phyloP scores from a whole-genome alignment of 2,797 vertebrate genomes.

The Coregonus sp. region DNA sequence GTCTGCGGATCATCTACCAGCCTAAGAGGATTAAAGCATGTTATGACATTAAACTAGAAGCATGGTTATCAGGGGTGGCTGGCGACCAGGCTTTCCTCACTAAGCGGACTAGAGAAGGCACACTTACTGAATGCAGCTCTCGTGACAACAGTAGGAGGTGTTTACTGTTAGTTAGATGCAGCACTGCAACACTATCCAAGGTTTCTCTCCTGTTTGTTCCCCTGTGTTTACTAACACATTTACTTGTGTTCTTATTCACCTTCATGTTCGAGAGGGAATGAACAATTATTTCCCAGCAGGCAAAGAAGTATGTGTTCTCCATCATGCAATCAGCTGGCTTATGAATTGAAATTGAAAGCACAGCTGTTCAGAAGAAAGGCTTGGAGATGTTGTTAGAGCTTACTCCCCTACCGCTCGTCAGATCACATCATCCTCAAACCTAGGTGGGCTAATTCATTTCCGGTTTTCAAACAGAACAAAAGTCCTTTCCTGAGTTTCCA shows the following conservation, averaged over 20 bases:
- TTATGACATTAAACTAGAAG: constrained; percentile 65
- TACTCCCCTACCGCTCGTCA: constrained; percentile 10
- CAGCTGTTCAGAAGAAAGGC: constrained; percentile 46
- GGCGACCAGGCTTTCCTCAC: constrained; percentile 19
- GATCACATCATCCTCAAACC: constrained; percentile 29
- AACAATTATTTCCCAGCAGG: background rate
- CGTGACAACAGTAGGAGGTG: background rate
- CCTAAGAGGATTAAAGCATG: constrained; percentile 68
- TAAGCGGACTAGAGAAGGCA: constrained; percentile 34
- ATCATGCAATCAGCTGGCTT: constrained; percentile 24
- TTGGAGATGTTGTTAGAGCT: constrained; percentile 19
- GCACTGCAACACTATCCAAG: constrained; percentile 15
- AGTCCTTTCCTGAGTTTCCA: too few relatives aligned
- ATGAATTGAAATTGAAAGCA: constrained; percentile 48
- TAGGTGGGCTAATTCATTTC: constrained; percentile 39
- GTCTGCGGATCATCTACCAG: constrained; percentile 63
- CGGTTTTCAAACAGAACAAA: background rate
- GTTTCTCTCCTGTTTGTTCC: constrained; percentile 10
- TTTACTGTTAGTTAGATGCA: background rate
- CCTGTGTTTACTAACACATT: constrained; percentile 11
- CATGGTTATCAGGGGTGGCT: constrained; percentile 47
- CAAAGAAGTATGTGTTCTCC: constrained; percentile 17
- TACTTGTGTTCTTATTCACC: constrained; percentile 33
- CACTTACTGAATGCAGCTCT: background rate
- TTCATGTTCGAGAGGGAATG: background rate